Evolutionary conservation across 1,140 invertebrate genomes (phyloP).

Genomic region (Colletes gigas): DNA sequence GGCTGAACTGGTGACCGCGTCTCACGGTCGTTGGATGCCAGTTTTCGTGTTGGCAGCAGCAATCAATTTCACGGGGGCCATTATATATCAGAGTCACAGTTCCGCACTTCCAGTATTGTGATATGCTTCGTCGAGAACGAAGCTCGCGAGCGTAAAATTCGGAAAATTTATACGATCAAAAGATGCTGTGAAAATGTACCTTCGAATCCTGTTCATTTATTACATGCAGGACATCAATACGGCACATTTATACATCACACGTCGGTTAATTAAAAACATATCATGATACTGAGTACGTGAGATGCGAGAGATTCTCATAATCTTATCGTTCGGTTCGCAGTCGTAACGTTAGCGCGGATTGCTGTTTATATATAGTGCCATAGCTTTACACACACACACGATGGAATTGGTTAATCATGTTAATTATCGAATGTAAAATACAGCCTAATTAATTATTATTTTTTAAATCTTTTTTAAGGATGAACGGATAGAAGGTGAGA

Average conservation of each 20-base stretch:
- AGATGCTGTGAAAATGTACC: neutral
- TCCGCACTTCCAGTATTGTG: conserved; percentile 86
- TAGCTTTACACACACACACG: conserved; percentile 30
- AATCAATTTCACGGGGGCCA: conserved; percentile 89
- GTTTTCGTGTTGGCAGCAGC: conserved; percentile 88
- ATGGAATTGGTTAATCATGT: conserved; percentile 29
- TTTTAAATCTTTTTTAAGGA: conserved; percentile 33
- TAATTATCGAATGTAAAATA: conserved; percentile 21
- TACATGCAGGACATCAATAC: neutral
- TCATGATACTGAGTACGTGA: conserved; percentile 45
- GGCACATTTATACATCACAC: conserved; percentile 29
- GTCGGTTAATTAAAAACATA: conserved; percentile 53
- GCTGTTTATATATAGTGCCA: conserved; percentile 44
- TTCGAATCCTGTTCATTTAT: conserved; percentile 8
- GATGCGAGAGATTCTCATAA: conserved; percentile 18
- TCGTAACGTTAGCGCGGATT: neutral
- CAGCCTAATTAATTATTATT: conserved; percentile 14
- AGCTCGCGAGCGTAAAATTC: conserved; percentile 7
- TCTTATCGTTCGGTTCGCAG: conserved; percentile 14
- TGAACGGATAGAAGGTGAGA: conserved; percentile 56
- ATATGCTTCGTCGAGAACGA: conserved; percentile 54
- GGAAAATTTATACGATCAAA: neutral
- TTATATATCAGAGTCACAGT: conserved; percentile 89
- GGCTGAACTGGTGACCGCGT: conserved; percentile 88
- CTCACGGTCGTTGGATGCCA: conserved; percentile 88